Base-by-base conservation (phyloP, 2,797 vertebrate species). In the Adrianichthys oophorus region DNA sequence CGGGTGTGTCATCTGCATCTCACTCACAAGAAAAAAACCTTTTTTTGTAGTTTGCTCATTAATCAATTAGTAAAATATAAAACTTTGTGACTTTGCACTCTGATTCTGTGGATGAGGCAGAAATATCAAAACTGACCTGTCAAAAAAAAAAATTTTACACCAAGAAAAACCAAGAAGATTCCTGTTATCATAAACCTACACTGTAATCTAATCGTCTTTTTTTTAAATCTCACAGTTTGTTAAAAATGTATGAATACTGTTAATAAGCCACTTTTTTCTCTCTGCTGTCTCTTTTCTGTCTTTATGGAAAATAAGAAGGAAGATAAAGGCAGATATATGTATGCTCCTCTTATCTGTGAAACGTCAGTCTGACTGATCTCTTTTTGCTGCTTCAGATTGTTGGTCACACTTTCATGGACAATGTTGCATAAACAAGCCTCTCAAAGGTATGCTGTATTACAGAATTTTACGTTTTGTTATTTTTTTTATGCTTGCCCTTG, bases 261-360 rank as follows among this genome's bases (percentile, higher is more conserved):
- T 66, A 59, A 53, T 56, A 41, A 55, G 17, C n/a, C 63, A 52
- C 55, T 55, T 74, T 18, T 70, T 23, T 68, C 17, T 75, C 49
- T 63, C 41, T 58, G 23, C 52, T 65, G 48, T 60, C 15, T 48
- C 68, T 73, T 74, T 55, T 52, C 59, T 48, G 69, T 24, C 42
- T 70, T 49, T 42, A 51, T 23, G 23, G 47, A 26, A 48, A 53
- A 56, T 49, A 69, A 61, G 66, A 65, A 76, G 72, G 70, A 73
- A 75, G 32, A 53, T 32, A 21, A 21, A 19, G 19, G 19, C 19
- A 19, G 19, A 19, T 2, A n/a, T n/a, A n/a, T n/a, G n/a, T 1
- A 21, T 21, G 19, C 19, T 21, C 19, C 19, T 21, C 19, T 21
- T 21, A 21, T 21, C 19, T 21, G 19, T 21, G 19, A 21, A 21